Percentiles rank a stretch among this genome's conserved stretches.
Evolutionary conservation across 2,888 invertebrate species (phyloP).

Genomic region (Tetramorium bicarinatum): DNA sequence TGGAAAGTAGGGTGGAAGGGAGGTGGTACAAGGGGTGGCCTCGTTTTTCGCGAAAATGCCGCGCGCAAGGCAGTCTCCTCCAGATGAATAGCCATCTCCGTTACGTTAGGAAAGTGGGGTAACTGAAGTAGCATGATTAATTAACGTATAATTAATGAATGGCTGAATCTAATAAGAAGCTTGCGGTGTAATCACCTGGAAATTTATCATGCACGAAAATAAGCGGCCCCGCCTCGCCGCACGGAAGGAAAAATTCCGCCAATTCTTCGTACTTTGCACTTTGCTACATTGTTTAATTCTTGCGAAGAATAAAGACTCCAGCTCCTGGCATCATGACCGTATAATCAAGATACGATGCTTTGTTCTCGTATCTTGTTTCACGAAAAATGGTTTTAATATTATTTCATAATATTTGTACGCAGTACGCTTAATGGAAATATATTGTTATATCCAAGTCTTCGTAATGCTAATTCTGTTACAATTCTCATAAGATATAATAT

Average conservation of each 20-base stretch:
- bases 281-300: constrained; percentile 56
- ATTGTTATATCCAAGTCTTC: constrained; percentile 21
- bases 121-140: constrained; percentile 82
- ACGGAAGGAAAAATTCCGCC: constrained; percentile 56
- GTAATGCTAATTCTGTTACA: constrained; percentile 3
- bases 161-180: constrained; percentile 78
- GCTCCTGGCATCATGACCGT: constrained; percentile 51
- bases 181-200: constrained; percentile 78
- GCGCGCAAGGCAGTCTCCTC: constrained; percentile 66
- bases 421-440: constrained; percentile 26
- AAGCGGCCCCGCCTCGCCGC: constrained; percentile 59
- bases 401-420: constrained; percentile 35
- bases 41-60: constrained; percentile 74
- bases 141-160: constrained; percentile 83
- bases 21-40: constrained; percentile 48
- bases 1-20: constrained; percentile 47
- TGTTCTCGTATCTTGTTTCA: constrained; percentile 31
- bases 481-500: constrained; percentile 2
- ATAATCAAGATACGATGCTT: constrained; percentile 53
- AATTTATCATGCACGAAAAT: constrained; percentile 78
- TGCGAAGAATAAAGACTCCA: constrained; percentile 45
- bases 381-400: constrained; percentile 53
- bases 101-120: constrained; percentile 75
- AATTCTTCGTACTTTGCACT: constrained; percentile 57
- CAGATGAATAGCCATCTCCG: constrained; percentile 75